A percentile compares a stretch with the other conserved stretches of the same genome.
phyloP scores from a whole-genome alignment of 64 coral and sea anemone genomes.

The Pachyseris speciosa region DNA sequence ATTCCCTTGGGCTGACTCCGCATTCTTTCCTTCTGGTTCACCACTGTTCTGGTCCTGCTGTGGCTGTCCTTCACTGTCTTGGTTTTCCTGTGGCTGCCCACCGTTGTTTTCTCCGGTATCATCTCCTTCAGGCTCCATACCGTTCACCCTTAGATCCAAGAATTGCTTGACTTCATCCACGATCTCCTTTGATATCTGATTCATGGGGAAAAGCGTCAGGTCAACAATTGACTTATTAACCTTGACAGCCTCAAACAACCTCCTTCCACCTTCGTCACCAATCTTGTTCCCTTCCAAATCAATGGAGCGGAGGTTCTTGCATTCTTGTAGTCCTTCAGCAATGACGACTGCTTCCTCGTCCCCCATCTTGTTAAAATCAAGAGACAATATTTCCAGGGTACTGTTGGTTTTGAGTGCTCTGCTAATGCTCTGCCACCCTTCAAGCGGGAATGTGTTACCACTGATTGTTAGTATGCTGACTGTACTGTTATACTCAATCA shows the following conservation, averaged over 20 bases:
- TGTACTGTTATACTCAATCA: conserved; percentile 77
- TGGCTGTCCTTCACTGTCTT: background rate
- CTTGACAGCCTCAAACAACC: conserved; percentile 76
- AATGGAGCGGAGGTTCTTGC: conserved; percentile 77
- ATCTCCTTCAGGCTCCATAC: background rate
- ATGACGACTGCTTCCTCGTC: conserved; percentile 80
- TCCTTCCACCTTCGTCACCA: conserved; percentile 83
- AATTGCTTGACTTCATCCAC: conserved; percentile 78
- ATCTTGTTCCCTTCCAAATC: conserved; percentile 97
- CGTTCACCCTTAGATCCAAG: conserved; percentile 32
- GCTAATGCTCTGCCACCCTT: conserved; percentile 85
- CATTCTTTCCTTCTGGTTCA: background rate
- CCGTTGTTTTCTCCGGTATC: background rate
- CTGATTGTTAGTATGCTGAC: conserved; percentile 86
- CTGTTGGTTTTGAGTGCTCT: conserved; percentile 71
- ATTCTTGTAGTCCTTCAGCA: conserved; percentile 85
- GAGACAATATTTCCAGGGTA: conserved; percentile 76
- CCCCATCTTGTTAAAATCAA: conserved; percentile 88
- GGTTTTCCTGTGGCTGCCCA: background rate
- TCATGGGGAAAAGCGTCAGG: conserved; percentile 83
- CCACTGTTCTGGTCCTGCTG: background rate
- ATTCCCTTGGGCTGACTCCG: background rate
- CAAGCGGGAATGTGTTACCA: conserved; percentile 65
- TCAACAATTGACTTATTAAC: conserved; percentile 81
- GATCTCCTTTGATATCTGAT: conserved; percentile 85